A percentile compares a stretch with the other conserved stretches of the same genome.
Conservation (phyloP, 2,113 vertebrate genomes). For the Picathartes gymnocephalus region DNA sequence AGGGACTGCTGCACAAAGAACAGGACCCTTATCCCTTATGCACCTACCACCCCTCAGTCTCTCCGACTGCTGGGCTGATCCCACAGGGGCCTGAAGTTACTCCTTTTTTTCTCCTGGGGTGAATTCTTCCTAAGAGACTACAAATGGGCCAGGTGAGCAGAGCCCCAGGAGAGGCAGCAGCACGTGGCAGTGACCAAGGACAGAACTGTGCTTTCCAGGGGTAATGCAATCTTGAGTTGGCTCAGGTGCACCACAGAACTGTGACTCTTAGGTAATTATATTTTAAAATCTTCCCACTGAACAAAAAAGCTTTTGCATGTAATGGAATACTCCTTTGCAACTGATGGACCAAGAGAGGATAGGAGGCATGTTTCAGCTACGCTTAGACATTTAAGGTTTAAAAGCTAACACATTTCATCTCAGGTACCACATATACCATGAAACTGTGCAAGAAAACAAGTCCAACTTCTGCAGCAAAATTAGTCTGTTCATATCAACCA, state of each 20-base stretch:
- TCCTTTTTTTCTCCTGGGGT: not conserved
- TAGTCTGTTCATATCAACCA: not conserved
- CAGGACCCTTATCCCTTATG: not conserved
- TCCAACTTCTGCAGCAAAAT: not conserved
- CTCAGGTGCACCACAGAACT: not conserved
- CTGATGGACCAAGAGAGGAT: not conserved
- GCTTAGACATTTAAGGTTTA: not conserved
- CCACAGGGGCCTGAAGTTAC: not conserved
- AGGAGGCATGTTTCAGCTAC: not conserved
- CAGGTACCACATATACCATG: not conserved
- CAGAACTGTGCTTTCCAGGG: not conserved
- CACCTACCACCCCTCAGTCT: not conserved
- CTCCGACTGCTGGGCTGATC: not conserved
- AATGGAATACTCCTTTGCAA: not conserved
- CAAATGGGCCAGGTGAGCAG: not conserved
- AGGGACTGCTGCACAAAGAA: not conserved
- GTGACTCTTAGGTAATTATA: not conserved
- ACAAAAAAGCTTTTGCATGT: not conserved
- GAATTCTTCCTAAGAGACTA: not conserved
- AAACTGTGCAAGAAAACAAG: not conserved
- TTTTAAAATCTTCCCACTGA: not conserved
- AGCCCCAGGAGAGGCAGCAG: not conserved
- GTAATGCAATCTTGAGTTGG: not conserved
- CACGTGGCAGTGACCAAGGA: not conserved
- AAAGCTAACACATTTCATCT: not conserved